phyloP scores from a whole-genome alignment of 2,113 vertebrate genomes.

The Sula dactylatra region DNA sequence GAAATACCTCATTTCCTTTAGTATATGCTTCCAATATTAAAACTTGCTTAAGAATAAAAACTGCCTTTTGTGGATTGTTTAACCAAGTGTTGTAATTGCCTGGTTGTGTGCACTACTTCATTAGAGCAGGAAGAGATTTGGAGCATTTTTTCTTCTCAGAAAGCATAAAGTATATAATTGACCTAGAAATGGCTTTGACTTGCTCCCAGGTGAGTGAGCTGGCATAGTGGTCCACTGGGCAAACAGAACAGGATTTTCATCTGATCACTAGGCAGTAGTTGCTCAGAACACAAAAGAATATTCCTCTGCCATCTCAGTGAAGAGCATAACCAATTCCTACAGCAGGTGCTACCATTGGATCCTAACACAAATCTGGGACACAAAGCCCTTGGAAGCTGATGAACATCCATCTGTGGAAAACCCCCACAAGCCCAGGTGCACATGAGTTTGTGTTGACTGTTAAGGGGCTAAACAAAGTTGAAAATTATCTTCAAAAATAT shows the following conservation, averaged over 20 bases:
- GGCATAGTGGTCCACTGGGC: background rate
- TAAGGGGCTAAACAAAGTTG: background rate
- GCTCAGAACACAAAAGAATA: background rate
- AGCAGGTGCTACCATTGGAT: background rate
- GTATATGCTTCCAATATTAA: background rate
- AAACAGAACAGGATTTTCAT: background rate
- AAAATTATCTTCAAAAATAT: background rate
- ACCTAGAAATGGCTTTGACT: background rate
- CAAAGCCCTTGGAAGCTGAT: background rate
- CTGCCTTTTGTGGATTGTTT: background rate
- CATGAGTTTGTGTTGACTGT: background rate
- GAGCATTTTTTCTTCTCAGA: background rate
- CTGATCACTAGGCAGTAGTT: background rate
- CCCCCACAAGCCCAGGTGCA: fast-evolving
- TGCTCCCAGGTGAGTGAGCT: background rate
- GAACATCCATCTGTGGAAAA: background rate
- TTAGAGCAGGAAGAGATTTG: background rate
- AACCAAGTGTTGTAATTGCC: background rate
- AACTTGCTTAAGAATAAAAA: background rate
- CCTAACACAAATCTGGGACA: background rate
- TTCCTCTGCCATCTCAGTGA: background rate
- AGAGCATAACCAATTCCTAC: background rate
- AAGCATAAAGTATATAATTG: background rate
- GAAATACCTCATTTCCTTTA: background rate
- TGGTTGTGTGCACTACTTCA: background rate